Evolutionary conservation across 2,888 invertebrate genomes (phyloP).

Genomic region (Agonopterix heracliana): DNA sequence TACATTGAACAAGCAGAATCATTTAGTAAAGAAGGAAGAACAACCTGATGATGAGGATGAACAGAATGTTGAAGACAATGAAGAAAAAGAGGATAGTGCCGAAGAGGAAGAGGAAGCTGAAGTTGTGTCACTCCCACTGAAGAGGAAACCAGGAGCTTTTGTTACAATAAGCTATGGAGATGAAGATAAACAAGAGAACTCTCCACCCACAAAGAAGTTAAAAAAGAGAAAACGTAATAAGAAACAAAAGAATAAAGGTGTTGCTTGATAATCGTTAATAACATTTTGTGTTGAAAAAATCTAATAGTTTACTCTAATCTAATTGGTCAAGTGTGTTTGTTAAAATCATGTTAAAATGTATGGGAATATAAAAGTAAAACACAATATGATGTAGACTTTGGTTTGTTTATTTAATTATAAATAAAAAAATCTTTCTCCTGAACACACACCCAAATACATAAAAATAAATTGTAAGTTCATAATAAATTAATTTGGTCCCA

Average conservation of each 20-base stretch:
- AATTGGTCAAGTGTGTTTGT: background rate
- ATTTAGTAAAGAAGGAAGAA: conserved; percentile 60
- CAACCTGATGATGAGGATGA: conserved; percentile 26
- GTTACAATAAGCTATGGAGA: conserved; percentile 55
- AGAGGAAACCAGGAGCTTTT: conserved; percentile 59
- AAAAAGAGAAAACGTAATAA: conserved; percentile 54
- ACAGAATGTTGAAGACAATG: conserved; percentile 8
- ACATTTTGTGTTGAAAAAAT: background rate
- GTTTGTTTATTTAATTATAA: conserved; percentile 74
- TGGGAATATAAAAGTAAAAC: conserved; percentile 42
- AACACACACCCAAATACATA: conserved; percentile 68
- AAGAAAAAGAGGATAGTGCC: conserved; percentile 17
- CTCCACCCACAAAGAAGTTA: conserved; percentile 45
- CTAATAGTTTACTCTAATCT: background rate
- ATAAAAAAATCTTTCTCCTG: conserved; percentile 65
- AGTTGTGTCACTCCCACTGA: conserved; percentile 20
- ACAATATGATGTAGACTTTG: conserved; percentile 70
- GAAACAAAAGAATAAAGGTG: conserved; percentile 21
- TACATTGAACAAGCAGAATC: conserved; percentile 70
- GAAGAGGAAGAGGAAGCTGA: conserved; percentile 29
- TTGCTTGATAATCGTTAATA: background rate
- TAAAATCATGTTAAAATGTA: background rate
- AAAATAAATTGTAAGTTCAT: conserved; percentile 57
- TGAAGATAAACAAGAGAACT: conserved; percentile 28
- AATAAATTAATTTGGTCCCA: conserved; percentile 77